Evolutionary conservation across 2,797 vertebrate genomes (phyloP), one percentile per base, ranked within the genome.

Genomic region (Poeciliopsis turneri): DNA sequence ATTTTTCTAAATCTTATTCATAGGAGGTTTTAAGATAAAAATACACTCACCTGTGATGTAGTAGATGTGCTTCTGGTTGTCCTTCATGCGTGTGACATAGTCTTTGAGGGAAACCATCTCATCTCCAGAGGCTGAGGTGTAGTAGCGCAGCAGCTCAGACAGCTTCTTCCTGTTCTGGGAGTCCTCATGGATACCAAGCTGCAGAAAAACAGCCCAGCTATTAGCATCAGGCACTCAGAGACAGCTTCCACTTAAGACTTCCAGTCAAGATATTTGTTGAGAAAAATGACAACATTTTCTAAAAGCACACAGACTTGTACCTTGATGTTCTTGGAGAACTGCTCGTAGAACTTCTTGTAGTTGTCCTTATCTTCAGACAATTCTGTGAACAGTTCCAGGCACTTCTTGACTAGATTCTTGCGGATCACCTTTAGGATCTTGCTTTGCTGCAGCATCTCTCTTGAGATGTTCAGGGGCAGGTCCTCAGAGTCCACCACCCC

Each of bases 371-470:
- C 97, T 74, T 98, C 97, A 0, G 97, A 84, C 28, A 99, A 82
- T 71, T 98, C 97, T 0, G 95, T 92, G 90, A 99, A 99, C 2
- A 99, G 97, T 18, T 99, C 98, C 41, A 99, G 43, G 83, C 97
- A 98, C 88, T 99, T 99, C 92, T 99, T 99, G 47, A 99, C 98
- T 86, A 99, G 92, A 86, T 99, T 99, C 94, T 99, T 99, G 73
- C 98, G 93, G 82, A 99, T 99, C 16, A 99, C 98, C 78, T 99
- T 99, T 66, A 99, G 92, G 88, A 99, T 99, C 88, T 99, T 99
- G 94, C 98, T 99, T 82, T 99, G 98, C 82, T 99, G 98, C 80
- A 99, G 90, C 98, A 98, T 99, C 92, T 99, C 98, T 94, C 98
- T 96, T 81, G 98, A 99, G 92, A 99, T 99, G 66, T 99, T 99